Conservation (phyloP, 2,797 vertebrate species). For the Liasis olivaceus region DNA sequence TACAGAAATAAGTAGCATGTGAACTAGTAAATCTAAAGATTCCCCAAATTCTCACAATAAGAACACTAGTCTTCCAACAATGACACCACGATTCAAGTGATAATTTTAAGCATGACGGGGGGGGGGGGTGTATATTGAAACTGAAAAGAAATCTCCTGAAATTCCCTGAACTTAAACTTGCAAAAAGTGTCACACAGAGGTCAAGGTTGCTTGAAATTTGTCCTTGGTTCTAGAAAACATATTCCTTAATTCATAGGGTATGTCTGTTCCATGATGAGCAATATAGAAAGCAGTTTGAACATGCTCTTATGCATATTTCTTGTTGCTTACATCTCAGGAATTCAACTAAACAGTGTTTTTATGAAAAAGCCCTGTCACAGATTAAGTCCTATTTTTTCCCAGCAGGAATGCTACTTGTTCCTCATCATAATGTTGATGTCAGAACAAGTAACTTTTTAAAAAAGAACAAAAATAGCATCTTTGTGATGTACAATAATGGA, state of each 20-base stretch:
- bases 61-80: neutral
- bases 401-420: neutral
- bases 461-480: neutral
- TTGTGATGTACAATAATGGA: neutral
- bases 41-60: neutral
- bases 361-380: neutral
- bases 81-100: neutral
- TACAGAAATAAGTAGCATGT: neutral
- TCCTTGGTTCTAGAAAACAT: neutral
- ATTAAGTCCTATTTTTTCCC: neutral
- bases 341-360: neutral
- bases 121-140: neutral
- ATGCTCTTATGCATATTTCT: neutral
- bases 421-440: neutral
- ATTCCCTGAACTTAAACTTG: neutral
- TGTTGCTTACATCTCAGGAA: neutral
- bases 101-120: neutral
- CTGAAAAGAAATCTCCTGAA: neutral
- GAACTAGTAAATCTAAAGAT: neutral
- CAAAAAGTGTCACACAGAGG: neutral
- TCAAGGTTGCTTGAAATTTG: neutral
- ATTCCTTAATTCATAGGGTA: neutral
- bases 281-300: neutral
- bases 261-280: neutral
- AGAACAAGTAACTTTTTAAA: neutral